Percentiles rank a stretch among this genome's conserved stretches.
phyloP scores from a whole-genome alignment of 2,888 invertebrate genomes.

The Diplolepis rosae region DNA sequence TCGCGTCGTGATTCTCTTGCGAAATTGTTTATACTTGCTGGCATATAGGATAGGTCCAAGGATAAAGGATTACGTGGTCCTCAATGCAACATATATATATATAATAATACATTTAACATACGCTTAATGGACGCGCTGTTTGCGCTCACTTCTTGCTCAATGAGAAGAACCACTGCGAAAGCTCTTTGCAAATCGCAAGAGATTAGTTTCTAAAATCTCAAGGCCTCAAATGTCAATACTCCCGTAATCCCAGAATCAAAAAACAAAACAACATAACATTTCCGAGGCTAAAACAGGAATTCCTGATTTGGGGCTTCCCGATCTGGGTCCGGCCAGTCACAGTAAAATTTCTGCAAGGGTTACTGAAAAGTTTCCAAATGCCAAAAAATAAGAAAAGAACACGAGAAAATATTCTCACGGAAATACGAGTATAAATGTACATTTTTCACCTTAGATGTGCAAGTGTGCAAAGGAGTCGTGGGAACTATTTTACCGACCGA shows the following conservation, averaged over 20 bases:
- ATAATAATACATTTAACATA: conserved; percentile 28
- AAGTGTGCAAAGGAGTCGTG: too few species aligned
- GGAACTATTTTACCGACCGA: too few species aligned
- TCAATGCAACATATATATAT: conserved; percentile 38
- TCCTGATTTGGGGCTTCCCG: too few species aligned
- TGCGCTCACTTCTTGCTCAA: conserved; percentile 6
- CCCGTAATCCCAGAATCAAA: not conserved
- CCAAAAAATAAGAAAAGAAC: too few species aligned
- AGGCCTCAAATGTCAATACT: not conserved
- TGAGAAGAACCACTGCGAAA: conserved; percentile 8
- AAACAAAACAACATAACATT: too few species aligned
- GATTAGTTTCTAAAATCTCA: not conserved
- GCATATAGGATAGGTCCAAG: conserved; percentile 66
- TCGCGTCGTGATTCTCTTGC: conserved; percentile 65
- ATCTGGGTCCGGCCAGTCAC: too few species aligned
- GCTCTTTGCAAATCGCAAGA: conserved; percentile 4
- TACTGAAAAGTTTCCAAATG: too few species aligned
- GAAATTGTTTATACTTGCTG: conserved; percentile 69
- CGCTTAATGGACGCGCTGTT: conserved; percentile 9
- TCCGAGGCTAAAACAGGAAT: too few species aligned
- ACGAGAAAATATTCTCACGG: too few species aligned
- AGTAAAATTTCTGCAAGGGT: too few species aligned
- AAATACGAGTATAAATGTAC: too few species aligned
- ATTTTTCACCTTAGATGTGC: too few species aligned
- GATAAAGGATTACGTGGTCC: conserved; percentile 66